Evolutionary conservation across 2,888 invertebrate genomes (phyloP), one percentile per base, ranked within the genome.

Genomic region (Anaspis maculata): DNA sequence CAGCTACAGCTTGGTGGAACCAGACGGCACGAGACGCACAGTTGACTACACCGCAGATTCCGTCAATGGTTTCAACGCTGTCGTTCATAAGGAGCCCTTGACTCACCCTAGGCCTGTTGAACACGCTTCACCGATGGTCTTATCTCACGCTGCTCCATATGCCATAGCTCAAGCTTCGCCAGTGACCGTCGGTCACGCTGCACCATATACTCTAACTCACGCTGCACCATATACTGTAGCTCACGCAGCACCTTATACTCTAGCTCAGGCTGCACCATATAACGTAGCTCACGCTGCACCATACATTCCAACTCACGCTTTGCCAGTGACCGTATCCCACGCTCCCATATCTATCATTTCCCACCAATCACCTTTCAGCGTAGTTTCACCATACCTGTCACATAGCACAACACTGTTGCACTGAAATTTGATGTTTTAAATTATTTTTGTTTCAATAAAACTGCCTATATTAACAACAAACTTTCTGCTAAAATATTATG

Each of bases 51-150:
- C 66, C 25, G 74, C 75, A 11, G 74, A 75, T 49, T 71, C 74
- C 15, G 66, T 69, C 33, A 73, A 74, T 45, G 75, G 75, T 2
- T 76, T 76, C 62, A 75, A 75, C 58, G 76, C 74, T 6, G 71
- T 75, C 24, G 77, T 77, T 1, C 68, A 68, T 49, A 70, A 69
- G 41, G 69, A 70, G 41, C 65, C 70, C 25, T 51, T 70, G 21
- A 56, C 59, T 13, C 27, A 25, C 13, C 15, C 13, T 16, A 45
- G 44, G 23, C 49, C 49, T 25, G 40, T 41, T 7, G 34, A 32
- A 13, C 39, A 39, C 21, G 37, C 46, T 16, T n/a, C n/a, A n/a
- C n/a, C n/a, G n/a, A n/a, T n/a, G n/a, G n/a, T n/a, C n/a, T n/a
- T n/a, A n/a, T n/a, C n/a, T n/a, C n/a, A n/a, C n/a, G 38, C 39